Conservation (phyloP, 2,888 invertebrate species). For the Oligia latruncula region DNA sequence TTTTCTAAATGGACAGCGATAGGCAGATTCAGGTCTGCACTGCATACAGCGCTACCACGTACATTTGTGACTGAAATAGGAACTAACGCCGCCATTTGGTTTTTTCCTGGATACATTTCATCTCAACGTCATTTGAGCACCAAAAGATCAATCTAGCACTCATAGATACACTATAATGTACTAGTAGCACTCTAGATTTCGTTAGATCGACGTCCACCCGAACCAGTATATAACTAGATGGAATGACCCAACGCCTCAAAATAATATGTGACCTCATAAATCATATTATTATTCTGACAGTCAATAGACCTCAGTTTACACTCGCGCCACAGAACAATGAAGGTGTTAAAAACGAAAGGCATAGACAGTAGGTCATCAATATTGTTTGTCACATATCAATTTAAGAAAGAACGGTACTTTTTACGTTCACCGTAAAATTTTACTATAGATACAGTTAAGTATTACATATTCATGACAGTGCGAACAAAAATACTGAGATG, state of each 20-base stretch:
- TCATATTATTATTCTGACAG: background rate
- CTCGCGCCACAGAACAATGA: background rate
- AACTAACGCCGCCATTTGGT: background rate
- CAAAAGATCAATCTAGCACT: background rate
- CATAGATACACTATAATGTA: too few species aligned
- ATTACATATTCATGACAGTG: background rate
- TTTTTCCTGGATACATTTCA: background rate
- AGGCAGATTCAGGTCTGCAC: background rate
- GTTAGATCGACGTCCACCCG: background rate
- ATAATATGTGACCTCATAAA: background rate
- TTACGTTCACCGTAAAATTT: background rate
- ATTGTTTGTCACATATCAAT: background rate
- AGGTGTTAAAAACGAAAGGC: background rate
- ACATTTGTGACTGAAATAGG: background rate
- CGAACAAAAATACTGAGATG: background rate
- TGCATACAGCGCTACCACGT: background rate
- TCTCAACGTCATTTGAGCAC: background rate
- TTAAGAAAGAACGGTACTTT: background rate
- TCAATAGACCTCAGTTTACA: background rate
- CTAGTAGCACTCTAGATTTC: background rate
- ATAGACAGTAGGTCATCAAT: background rate
- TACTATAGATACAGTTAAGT: background rate
- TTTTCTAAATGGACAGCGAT: background rate
- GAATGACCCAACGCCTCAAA: background rate
- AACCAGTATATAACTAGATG: background rate